Base-by-base conservation (phyloP, 2,888 invertebrate genomes). In the Quadriops clusia region DNA sequence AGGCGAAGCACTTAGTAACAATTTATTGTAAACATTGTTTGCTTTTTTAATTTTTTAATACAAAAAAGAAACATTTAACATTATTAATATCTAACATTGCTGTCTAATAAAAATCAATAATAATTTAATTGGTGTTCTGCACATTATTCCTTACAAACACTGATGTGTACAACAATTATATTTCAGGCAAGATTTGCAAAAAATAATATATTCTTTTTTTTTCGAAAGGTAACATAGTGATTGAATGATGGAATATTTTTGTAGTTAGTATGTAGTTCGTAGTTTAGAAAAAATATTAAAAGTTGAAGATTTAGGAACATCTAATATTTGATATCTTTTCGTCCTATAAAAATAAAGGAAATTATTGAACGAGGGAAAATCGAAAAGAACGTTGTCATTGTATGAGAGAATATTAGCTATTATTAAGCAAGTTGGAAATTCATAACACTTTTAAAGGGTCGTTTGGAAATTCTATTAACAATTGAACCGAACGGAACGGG, bases 61-160 rank as follows among this genome's bases (percentile, higher is more conserved):
- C 44, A 46, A 46, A 46, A 46, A 42, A 38, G 38, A 41, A 41
- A 41, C 37, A 44, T 42, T 36, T 32, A 43, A 44, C 43, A 42
- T 36, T 41, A 22, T 31, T 38, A 28, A 20, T 48, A 52, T 51
- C 51, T 55, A 56, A 56, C 52, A 54, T 50, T 53, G 51, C 53
- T 44, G 50, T 46, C 47, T 45, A 53, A 51, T 48, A 53, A 51
- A 50, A 53, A 53, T 49, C 45, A 50, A 47, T 51, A 47, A 46
- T 46, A 54, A 49, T 45, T 45, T 54, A 54, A 55, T 61, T 61
- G 63, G 63, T 63, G 63, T 63, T 63, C 54, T 57, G 57, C 53
- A 56, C 53, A 53, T 58, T 57, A 58, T 59, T 56, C 50, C 50
- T 51, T 52, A 52, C 51, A 54, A 56, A 56, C 55, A 56, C 48